These are phyloP conservation scores for Tenthredo amoena DNA, from an alignment of 2,888 invertebrate genomes.

Conservation along the genomic window DNA sequence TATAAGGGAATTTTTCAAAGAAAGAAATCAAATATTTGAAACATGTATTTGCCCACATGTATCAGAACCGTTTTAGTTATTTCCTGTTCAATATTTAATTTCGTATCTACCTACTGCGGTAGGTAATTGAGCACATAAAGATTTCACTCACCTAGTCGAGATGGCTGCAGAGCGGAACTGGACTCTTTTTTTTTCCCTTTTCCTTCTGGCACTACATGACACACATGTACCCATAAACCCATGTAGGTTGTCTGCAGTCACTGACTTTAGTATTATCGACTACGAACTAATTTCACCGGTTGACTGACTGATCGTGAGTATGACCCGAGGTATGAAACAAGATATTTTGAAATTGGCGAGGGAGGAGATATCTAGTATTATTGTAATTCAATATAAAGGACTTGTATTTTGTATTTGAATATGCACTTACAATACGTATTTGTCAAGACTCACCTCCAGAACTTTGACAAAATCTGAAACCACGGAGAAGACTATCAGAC, in stretches of 20 bases:
- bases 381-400: neutral
- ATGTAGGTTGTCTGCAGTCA: constrained; percentile 1
- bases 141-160: constrained; percentile 45
- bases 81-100: neutral
- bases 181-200: neutral
- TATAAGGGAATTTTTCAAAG: too few relatives aligned
- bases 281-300: constrained; percentile 27
- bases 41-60: neutral
- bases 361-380: neutral
- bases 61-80: neutral
- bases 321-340: neutral
- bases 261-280: constrained; percentile 12
- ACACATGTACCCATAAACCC: neutral
- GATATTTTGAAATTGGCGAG: neutral
- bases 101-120: constrained; percentile 12
- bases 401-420: too few relatives aligned
- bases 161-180: constrained; percentile 39
- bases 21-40: too few relatives aligned
- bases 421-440: neutral
- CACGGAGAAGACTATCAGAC: neutral
- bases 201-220: neutral
- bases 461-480: neutral
- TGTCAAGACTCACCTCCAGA: neutral
- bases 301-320: constrained; percentile 34
- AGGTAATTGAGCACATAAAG: constrained; percentile 39